Base-by-base conservation (phyloP, 1,140 invertebrate genomes). In the Caligus rogercresseyi region DNA sequence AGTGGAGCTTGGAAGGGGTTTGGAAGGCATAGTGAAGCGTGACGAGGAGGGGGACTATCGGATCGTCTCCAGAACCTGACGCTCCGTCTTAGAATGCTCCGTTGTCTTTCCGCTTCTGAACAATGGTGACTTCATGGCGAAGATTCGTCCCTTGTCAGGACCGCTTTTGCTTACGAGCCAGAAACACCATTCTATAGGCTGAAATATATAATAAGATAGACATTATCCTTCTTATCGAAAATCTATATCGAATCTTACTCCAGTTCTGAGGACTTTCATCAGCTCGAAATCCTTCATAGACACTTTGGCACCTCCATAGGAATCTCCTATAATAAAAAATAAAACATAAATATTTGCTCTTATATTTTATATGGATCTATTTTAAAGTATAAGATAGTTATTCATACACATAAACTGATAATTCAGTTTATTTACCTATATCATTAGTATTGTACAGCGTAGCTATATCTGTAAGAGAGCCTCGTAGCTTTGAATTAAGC, bases 11-110 rank as follows among this genome's bases (percentile, higher is more conserved):
- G 7, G 86, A 82, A 65, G 90, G 83, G 7, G 88, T 90, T 74
- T 94, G 90, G 77, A 94, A 94, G 68, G 90, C 90, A 72, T 94
- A 94, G 72, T 91, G 87, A 52, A 94, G 76, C 14, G 89, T 89
- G 65, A 93, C 88, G 58, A 94, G 79, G 73, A 94, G 3, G 88
- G 90, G 72, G 85, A 85, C 67, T 86, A 82, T 63, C 87, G 77
- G 18, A 94, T 85, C 51, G 87, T 84, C 74, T 92, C 89, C 60
- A 94, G 74, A 21, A 93, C 87, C 76, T 85, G 74, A 74, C 89
- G 75, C 72, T 94, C 89, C 0, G 88, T 91, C 75, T 86, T 83
- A 7, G 89, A 92, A 73, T 94, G 90, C 70, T 94, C 89, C 0
- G 89, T 85, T 21, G 88, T 93, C 74, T 94, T 93, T 69, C 53